A percentile compares a stretch with the other conserved stretches of the same genome.
phyloP scores from a whole-genome alignment of 2,113 vertebrate genomes.

The Nerophis lumbriciformis region DNA sequence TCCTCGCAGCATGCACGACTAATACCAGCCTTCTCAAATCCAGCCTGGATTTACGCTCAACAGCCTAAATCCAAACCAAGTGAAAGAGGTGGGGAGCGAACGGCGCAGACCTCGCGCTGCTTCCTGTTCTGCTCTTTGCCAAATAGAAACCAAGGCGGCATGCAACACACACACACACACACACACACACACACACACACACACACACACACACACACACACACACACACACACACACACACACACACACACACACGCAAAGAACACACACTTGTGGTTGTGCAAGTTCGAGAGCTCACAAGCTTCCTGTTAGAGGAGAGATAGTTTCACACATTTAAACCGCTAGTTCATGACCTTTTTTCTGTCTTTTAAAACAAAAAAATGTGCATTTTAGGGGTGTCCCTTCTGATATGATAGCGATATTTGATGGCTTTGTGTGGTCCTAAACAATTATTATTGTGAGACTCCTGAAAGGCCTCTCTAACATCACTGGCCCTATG shows the following conservation, averaged over 20 bases:
- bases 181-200: constrained; percentile 31
- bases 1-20: constrained; percentile 18
- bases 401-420: neutral
- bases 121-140: constrained; percentile 66
- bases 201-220: constrained; percentile 34
- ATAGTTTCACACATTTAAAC: constrained; percentile 28
- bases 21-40: constrained; percentile 47
- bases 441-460: no score
- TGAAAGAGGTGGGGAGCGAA: constrained; percentile 45
- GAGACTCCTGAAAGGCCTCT: no score
- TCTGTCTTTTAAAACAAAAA: neutral
- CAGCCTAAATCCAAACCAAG: constrained; percentile 46
- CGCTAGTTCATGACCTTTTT: neutral
- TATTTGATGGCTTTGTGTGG: no score
- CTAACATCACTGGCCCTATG: no score
- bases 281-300: constrained; percentile 50
- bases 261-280: constrained; percentile 37
- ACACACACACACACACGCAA: constrained; percentile 19
- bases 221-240: constrained; percentile 28
- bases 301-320: constrained; percentile 56
- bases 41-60: constrained; percentile 56
- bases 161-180: constrained; percentile 41
- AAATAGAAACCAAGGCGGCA: constrained; percentile 52
- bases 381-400: neutral
- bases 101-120: constrained; percentile 43